A percentile compares a stretch with the other conserved stretches of the same genome.
Evolutionary conservation across 2,113 vertebrate species (phyloP).

Genomic region (Talpa occidentalis): DNA sequence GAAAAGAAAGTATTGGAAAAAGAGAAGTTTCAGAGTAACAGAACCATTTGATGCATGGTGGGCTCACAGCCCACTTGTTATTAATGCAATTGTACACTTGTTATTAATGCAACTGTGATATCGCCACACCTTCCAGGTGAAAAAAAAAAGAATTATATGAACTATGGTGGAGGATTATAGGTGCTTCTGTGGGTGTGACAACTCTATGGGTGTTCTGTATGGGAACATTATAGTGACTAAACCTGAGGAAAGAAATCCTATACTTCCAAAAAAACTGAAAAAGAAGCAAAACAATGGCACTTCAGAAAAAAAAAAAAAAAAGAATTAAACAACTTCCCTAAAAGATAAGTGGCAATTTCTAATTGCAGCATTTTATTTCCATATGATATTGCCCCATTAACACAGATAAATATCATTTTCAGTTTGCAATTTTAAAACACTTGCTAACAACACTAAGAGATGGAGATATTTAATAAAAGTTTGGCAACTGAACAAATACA

Average conservation of each 20-base stretch:
- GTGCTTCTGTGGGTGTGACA: no score
- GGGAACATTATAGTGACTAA: no score
- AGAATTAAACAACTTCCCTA: neutral
- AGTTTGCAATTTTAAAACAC: neutral
- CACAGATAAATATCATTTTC: neutral
- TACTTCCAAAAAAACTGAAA: no score
- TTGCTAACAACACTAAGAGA: neutral
- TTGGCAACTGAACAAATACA: neutral
- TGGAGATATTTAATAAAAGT: neutral
- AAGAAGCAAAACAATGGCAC: no score
- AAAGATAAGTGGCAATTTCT: conserved; percentile 11
- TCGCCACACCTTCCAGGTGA: neutral
- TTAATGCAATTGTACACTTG: no score
- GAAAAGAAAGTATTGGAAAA: neutral
- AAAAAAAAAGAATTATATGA: neutral
- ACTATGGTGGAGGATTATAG: no score
- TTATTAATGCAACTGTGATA: neutral
- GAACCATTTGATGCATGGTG: neutral
- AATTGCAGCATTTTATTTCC: conserved; percentile 21
- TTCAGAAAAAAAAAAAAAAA: no score
- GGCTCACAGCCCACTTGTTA: no score
- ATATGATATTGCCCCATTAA: neutral
- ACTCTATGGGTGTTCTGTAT: no score
- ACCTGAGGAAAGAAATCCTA: no score
- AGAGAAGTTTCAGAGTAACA: neutral